phyloP scores from a whole-genome alignment of 2,113 vertebrate species.

The Sylvietta virens region DNA sequence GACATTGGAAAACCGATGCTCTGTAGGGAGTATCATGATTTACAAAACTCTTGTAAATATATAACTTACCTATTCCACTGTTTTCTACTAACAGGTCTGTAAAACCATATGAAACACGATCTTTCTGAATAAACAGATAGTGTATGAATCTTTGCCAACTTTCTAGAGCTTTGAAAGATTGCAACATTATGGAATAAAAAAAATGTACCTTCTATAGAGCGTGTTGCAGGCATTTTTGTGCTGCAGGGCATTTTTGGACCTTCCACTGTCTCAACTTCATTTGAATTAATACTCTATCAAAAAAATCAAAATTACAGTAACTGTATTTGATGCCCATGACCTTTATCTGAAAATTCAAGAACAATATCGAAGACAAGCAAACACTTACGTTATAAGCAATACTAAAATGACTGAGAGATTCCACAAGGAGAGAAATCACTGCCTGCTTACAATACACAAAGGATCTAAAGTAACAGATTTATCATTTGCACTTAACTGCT shows the following conservation, averaged over 20 bases:
- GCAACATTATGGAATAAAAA: not conserved
- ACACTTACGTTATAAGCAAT: not conserved
- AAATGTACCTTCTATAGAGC: conserved; percentile 55
- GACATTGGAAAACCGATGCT: not conserved
- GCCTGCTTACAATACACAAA: not conserved
- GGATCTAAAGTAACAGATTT: not conserved
- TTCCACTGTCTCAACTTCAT: conserved; percentile 30
- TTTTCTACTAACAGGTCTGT: not conserved
- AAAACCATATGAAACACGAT: not conserved
- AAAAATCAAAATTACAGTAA: not conserved
- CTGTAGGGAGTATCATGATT: not conserved
- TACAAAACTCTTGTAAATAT: not conserved
- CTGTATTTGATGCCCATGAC: not conserved
- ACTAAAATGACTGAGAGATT: not conserved
- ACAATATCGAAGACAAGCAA: not conserved
- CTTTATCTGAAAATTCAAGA: not conserved
- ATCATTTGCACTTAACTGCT: not conserved
- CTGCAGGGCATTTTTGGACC: conserved; percentile 13
- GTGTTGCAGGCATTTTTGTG: no score
- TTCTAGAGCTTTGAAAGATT: not conserved
- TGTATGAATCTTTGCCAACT: not conserved
- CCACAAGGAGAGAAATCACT: not conserved
- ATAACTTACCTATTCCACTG: not conserved
- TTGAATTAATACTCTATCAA: conserved; percentile 58
- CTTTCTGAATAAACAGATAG: not conserved